phyloP scores from a whole-genome alignment of 2,888 invertebrate genomes.

The Deroplatys truncata region DNA sequence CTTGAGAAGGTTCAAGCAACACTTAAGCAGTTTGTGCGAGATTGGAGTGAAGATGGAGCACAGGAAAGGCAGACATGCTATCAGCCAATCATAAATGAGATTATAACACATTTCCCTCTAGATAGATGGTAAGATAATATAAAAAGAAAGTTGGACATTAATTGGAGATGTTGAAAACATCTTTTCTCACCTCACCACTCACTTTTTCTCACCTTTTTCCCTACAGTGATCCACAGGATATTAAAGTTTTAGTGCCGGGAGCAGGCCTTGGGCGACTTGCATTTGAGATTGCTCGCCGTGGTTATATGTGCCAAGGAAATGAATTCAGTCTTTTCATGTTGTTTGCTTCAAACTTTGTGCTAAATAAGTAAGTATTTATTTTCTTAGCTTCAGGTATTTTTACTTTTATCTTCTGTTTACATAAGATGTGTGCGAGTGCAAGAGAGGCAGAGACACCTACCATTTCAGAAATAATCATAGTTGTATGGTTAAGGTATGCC shows the following conservation, averaged over 20 bases:
- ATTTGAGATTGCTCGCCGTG: slow-evolving; percentile 86
- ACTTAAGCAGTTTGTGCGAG: slow-evolving; percentile 92
- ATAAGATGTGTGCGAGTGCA: no score
- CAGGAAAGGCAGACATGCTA: slow-evolving; percentile 84
- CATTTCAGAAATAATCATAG: no score
- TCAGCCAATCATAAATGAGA: slow-evolving; percentile 81
- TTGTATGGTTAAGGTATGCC: no score
- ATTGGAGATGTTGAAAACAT: no score
- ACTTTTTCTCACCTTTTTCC: no score
- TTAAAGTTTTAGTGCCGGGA: slow-evolving; percentile 88
- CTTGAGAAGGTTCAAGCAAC: slow-evolving; percentile 88
- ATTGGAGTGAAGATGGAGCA: slow-evolving; percentile 87
- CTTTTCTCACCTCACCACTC: no score
- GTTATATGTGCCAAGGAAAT: slow-evolving; percentile 93
- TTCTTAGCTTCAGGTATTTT: not conserved
- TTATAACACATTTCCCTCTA: slow-evolving; percentile 66
- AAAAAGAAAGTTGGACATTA: not conserved
- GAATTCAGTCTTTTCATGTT: slow-evolving; percentile 98
- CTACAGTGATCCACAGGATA: slow-evolving; percentile 44
- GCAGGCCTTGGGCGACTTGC: slow-evolving; percentile 93
- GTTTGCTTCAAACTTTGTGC: slow-evolving; percentile 90
- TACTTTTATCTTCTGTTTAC: no score
- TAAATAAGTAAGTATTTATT: slow-evolving; percentile 66
- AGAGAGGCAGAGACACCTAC: no score
- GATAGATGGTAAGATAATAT: slow-evolving; percentile 47